Evolutionary conservation across 2,888 invertebrate species (phyloP).

Genomic region (Cosmopolites sordidus): DNA sequence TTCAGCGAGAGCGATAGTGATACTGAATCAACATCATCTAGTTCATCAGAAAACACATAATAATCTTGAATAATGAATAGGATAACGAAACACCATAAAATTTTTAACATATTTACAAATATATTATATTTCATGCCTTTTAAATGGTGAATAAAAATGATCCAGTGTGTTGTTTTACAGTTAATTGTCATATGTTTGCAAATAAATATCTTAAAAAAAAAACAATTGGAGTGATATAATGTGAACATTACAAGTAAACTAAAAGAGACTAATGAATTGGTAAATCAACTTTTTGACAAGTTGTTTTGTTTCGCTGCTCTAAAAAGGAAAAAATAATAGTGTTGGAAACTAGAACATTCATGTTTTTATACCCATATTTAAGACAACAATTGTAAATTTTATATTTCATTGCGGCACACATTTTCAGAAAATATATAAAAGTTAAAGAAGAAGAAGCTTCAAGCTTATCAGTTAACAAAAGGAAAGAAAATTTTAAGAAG

Average conservation of each 20-base stretch:
- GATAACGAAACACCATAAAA: too few species aligned
- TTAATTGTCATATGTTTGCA: background rate
- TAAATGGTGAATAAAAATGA: background rate
- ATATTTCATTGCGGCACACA: slow-evolving; percentile 91
- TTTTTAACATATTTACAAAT: slow-evolving; percentile 2
- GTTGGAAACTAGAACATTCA: background rate
- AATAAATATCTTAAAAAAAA: background rate
- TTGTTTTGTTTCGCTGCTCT: slow-evolving; percentile 45
- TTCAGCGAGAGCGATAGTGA: slow-evolving; percentile 24
- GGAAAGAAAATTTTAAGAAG: slow-evolving; percentile 20
- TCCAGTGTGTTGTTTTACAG: background rate
- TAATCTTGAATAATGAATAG: too few species aligned
- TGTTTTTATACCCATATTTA: slow-evolving; percentile 56
- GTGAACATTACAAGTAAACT: too few species aligned
- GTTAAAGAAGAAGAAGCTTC: slow-evolving; percentile 38
- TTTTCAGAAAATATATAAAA: slow-evolving; percentile 66
- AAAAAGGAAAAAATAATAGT: slow-evolving; percentile 18
- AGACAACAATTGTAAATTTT: slow-evolving; percentile 78
- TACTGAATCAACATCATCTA: slow-evolving; percentile 22
- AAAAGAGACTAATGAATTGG: background rate
- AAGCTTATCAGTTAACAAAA: slow-evolving; percentile 9
- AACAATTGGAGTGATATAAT: too few species aligned
- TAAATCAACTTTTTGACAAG: slow-evolving; percentile 45
- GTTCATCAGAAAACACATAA: slow-evolving; percentile 20
- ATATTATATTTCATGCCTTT: slow-evolving; percentile 1